A percentile compares a stretch with the other conserved stretches of the same genome.
Evolutionary conservation across 2,113 vertebrate species (phyloP).

Genomic region (Oreochromis niloticus): DNA sequence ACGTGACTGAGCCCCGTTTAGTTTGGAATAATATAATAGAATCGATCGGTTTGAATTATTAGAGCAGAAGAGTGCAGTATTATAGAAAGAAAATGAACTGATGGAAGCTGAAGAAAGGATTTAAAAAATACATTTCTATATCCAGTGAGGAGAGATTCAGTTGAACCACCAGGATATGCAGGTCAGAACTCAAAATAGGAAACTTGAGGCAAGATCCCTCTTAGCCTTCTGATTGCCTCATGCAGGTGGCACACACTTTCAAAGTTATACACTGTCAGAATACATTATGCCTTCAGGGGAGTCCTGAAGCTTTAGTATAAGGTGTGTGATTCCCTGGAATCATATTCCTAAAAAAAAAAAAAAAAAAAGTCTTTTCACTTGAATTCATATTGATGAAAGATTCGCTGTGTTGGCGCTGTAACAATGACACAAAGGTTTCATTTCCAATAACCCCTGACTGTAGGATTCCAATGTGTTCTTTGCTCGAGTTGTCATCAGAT

Average conservation of each 20-base stretch:
- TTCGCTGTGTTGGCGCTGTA: neutral
- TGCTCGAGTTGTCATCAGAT: neutral
- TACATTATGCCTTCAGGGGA: neutral
- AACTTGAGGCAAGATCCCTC: neutral
- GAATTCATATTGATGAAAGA: neutral
- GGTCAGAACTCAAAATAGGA: neutral
- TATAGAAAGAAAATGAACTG: neutral
- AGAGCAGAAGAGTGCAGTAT: neutral
- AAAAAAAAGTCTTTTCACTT: neutral
- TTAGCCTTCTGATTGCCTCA: neutral
- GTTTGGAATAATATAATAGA: neutral
- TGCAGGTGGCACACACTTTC: neutral
- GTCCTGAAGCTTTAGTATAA: neutral
- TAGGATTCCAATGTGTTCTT: neutral
- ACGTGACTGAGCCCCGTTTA: neutral
- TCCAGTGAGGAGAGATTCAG: neutral
- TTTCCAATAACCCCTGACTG: neutral
- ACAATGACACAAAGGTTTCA: neutral
- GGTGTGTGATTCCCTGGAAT: neutral
- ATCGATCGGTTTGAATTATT: conserved; percentile 43
- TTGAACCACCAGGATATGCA: neutral
- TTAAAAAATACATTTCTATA: neutral
- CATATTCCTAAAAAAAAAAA: fast-evolving
- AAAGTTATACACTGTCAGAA: neutral
- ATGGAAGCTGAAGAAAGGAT: neutral